A percentile compares a stretch with the other conserved stretches of the same genome.
phyloP scores from a whole-genome alignment of 2,797 vertebrate genomes.

The Vipera latastei region DNA sequence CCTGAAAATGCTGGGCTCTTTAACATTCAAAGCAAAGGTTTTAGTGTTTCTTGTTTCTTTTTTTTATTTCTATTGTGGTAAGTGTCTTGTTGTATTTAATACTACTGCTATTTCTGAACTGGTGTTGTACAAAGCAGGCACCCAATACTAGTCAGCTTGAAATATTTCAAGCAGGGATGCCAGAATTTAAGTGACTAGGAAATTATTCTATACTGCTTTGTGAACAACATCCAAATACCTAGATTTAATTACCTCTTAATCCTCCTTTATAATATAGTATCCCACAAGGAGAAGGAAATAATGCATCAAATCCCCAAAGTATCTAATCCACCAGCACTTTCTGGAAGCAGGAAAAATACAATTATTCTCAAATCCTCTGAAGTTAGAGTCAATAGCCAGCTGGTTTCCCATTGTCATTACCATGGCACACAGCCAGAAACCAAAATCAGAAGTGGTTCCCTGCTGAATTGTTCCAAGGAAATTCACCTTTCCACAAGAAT shows the following conservation, averaged over 20 bases:
- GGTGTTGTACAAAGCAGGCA: neutral
- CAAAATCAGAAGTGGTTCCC: slow-evolving; percentile 5
- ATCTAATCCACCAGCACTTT: neutral
- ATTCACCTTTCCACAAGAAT: neutral
- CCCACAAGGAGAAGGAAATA: neutral
- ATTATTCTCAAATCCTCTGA: neutral
- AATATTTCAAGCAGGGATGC: neutral
- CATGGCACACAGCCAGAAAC: neutral
- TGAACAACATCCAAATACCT: neutral
- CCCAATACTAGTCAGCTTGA: neutral
- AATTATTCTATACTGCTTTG: slow-evolving; percentile 17
- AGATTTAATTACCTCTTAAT: slow-evolving; percentile 22
- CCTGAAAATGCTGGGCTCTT: neutral
- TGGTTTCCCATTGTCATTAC: neutral
- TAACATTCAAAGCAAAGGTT: neutral
- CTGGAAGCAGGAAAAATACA: neutral
- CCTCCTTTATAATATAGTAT: neutral
- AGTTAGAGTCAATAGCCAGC: neutral
- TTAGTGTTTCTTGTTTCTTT: no score
- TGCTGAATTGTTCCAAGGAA: slow-evolving; percentile 1
- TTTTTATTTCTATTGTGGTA: neutral
- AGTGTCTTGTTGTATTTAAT: neutral
- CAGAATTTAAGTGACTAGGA: neutral
- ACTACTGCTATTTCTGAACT: neutral
- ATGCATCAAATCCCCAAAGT: neutral